These are phyloP conservation scores for Neopelma chrysocephalum DNA, from an alignment of 2,797 vertebrate genomes.

Conservation along the genomic window DNA sequence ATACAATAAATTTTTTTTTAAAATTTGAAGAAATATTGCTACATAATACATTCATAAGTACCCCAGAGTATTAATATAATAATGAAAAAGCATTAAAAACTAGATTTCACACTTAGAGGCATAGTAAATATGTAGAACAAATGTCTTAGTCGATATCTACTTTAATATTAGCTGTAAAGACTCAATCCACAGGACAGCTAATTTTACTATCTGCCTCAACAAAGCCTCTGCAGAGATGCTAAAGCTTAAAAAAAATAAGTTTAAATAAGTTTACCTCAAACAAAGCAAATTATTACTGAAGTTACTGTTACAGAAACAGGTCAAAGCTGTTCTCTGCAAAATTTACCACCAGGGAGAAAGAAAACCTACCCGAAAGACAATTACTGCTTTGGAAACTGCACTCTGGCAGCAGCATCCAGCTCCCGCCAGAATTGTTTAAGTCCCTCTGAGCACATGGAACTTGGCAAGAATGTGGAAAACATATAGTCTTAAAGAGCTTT, in stretches of 20 bases:
- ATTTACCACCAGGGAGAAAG: neutral
- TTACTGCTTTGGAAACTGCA: neutral
- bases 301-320: neutral
- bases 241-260: neutral
- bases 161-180: neutral
- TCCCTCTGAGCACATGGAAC: neutral
- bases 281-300: constrained; percentile 32
- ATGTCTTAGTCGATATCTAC: neutral
- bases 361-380: constrained; percentile 3
- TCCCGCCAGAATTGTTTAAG: neutral
- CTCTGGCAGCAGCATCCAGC: neutral
- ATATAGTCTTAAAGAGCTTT: neutral
- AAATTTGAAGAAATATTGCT: neutral
- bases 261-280: neutral
- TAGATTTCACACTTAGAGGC: neutral
- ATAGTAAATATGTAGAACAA: neutral
- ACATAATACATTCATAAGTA: neutral
- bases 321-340: neutral
- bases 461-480: neutral
- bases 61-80: neutral
- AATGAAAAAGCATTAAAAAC: neutral
- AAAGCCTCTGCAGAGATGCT: neutral
- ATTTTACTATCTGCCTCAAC: neutral
- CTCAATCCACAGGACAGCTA: neutral
- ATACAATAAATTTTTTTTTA: neutral